A percentile compares a stretch with the other conserved stretches of the same genome.
phyloP scores from a whole-genome alignment of 2,113 vertebrate genomes.

The Gopherus flavomarginatus region DNA sequence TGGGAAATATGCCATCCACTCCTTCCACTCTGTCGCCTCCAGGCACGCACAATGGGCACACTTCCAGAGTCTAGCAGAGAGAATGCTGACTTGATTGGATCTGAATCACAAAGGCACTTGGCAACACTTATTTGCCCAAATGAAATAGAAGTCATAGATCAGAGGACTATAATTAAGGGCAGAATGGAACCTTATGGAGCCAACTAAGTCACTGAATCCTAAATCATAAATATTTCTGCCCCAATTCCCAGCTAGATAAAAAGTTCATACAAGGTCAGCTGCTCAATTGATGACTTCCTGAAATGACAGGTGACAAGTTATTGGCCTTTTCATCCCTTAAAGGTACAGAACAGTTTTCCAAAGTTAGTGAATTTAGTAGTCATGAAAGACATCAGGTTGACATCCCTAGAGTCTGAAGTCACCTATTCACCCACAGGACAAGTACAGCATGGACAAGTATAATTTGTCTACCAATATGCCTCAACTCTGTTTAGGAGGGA shows the following conservation, averaged over 20 bases:
- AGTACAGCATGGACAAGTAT: background rate
- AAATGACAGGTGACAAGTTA: constrained; percentile 27
- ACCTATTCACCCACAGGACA: background rate
- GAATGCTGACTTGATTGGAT: constrained; percentile 59
- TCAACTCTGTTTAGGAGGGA: background rate
- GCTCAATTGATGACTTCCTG: background rate
- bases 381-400: background rate
- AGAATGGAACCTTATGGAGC: constrained; percentile 28
- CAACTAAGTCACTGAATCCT: background rate
- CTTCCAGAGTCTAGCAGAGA: constrained; percentile 62
- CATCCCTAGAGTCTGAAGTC: background rate
- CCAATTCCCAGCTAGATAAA: constrained; percentile 19
- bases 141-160: constrained; percentile 48
- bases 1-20: constrained; percentile 32
- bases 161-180: constrained; percentile 24
- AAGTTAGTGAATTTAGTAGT: background rate
- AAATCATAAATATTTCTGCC: background rate
- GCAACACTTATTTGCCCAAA: constrained; percentile 51
- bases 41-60: constrained; percentile 46
- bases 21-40: background rate
- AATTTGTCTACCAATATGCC: background rate
- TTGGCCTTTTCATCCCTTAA: background rate
- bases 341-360: background rate
- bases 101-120: constrained; percentile 67
- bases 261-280: constrained; percentile 21